A percentile compares a stretch with the other conserved stretches of the same genome.
Conservation (phyloP, 2,113 vertebrate genomes). For the Beaufortia kweichowensis region DNA sequence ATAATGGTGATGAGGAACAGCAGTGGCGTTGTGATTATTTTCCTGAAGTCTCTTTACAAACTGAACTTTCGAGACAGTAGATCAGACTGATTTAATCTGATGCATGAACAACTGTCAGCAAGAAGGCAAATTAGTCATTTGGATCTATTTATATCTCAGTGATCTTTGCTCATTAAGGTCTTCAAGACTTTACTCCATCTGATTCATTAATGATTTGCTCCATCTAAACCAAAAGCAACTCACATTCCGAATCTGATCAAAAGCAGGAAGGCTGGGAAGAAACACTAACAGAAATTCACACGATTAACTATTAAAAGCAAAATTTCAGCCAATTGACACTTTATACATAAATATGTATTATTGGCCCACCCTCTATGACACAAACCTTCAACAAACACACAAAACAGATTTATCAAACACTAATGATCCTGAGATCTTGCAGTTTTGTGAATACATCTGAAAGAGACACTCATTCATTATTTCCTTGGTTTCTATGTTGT, state of each 20-base stretch:
- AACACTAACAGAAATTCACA: too few relatives aligned
- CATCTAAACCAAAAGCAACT: neutral
- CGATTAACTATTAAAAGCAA: too few relatives aligned
- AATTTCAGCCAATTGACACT: too few relatives aligned
- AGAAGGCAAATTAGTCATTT: neutral
- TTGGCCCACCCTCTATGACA: too few relatives aligned
- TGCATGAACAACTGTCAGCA: neutral
- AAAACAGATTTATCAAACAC: too few relatives aligned
- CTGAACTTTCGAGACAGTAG: constrained; percentile 43
- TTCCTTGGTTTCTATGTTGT: constrained; percentile 39
- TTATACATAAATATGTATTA: neutral
- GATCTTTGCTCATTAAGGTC: neutral
- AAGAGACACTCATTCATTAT: constrained; percentile 41
- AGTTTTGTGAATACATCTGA: neutral
- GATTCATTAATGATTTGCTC: neutral
- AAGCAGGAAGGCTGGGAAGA: neutral
- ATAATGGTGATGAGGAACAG: constrained; percentile 52
- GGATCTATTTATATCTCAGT: constrained; percentile 3
- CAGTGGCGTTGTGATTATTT: constrained; percentile 51
- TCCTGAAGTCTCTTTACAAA: constrained; percentile 44
- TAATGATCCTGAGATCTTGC: too few relatives aligned
- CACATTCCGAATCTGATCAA: neutral
- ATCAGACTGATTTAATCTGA: constrained; percentile 45
- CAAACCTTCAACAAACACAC: too few relatives aligned
- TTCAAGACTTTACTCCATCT: neutral